phyloP scores from a whole-genome alignment of 2,113 vertebrate species.

The Trinectes maculatus region DNA sequence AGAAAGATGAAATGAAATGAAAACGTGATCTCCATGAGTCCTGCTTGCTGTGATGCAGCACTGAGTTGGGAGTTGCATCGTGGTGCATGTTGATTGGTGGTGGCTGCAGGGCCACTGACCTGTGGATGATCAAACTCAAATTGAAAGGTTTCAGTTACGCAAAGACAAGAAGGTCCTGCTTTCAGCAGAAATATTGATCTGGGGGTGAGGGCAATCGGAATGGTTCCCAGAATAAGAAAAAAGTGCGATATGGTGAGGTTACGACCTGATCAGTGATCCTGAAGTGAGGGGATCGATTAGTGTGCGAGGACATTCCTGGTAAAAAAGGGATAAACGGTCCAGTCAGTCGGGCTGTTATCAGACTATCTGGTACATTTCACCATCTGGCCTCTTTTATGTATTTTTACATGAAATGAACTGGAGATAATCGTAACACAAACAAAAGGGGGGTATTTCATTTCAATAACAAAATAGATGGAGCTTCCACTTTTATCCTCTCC shows the following conservation, averaged over 20 bases:
- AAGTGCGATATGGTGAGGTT: constrained; percentile 13
- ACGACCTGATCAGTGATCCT: constrained; percentile 30
- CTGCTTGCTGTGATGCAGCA: neutral
- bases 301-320: constrained; percentile 7
- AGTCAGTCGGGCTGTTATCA: neutral
- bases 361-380: neutral
- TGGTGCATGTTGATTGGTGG: constrained; percentile 76
- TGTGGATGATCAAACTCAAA: constrained; percentile 64
- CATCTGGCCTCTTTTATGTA: neutral
- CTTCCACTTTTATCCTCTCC: constrained; percentile 7
- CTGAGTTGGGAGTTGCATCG: constrained; percentile 70
- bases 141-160: constrained; percentile 56
- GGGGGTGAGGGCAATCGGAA: neutral
- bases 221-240: constrained; percentile 55
- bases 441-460: constrained; percentile 39
- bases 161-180: constrained; percentile 43
- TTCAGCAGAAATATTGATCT: constrained; percentile 65
- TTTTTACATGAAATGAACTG: constrained; percentile 14
- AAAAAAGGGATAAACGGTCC: neutral
- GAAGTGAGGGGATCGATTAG: constrained; percentile 16
- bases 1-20: neutral
- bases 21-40: neutral
- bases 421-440: constrained; percentile 17
- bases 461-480: constrained; percentile 22
- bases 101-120: constrained; percentile 69